Conservation (phyloP, 2,888 invertebrate species). For the Cyclophora albipunctata region DNA sequence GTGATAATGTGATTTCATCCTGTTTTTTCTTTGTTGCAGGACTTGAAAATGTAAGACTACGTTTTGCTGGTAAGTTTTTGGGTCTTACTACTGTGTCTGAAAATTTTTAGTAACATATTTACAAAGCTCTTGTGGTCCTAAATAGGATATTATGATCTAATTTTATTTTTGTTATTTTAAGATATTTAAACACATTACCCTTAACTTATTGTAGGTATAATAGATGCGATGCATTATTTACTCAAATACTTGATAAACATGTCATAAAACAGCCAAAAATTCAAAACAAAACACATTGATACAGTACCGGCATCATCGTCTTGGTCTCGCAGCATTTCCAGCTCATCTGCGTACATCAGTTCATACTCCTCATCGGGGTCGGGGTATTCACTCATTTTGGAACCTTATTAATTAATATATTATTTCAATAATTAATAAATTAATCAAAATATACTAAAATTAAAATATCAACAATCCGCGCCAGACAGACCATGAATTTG, state of each 20-base stretch:
- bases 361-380: constrained; percentile 81
- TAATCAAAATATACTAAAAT: too few species aligned
- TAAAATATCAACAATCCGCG: too few species aligned
- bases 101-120: constrained; percentile 11
- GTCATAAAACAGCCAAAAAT: too few species aligned
- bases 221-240: too few species aligned
- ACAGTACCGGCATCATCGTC: constrained; percentile 45
- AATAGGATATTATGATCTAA: too few species aligned
- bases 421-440: not conserved
- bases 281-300: too few species aligned
- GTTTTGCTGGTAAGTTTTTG: constrained; percentile 47
- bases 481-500: too few species aligned
- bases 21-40: constrained; percentile 13
- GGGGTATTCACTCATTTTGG: constrained; percentile 64
- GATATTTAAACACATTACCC: too few species aligned
- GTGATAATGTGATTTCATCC: constrained; percentile 15
- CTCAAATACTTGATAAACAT: too few species aligned
- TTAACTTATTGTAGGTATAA: too few species aligned
- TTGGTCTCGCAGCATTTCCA: constrained; percentile 77
- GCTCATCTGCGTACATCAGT: constrained; percentile 81
- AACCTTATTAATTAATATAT: constrained; percentile 3
- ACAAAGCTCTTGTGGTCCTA: too few species aligned
- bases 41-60: constrained; percentile 60
- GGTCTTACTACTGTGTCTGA: constrained; percentile 37
- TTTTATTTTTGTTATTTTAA: too few species aligned